Conservation (phyloP, 2,113 vertebrate genomes). For the Microcebus griseorufus region DNA sequence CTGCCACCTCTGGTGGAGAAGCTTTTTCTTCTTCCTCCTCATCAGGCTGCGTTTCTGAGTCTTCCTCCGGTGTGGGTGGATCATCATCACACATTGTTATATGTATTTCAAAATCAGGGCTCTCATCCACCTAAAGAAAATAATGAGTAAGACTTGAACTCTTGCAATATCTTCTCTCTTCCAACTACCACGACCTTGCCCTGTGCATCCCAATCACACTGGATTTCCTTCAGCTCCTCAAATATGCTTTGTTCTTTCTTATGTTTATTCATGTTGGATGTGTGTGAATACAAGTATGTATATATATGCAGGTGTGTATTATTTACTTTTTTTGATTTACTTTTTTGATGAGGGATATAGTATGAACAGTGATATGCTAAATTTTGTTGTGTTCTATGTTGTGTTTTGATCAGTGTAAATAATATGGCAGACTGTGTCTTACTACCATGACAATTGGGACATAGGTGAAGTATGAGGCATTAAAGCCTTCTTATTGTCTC, state of each 20-base stretch:
- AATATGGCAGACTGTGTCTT: too few species aligned
- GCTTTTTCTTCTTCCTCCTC: constrained; percentile 72
- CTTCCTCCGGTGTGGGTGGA: constrained; percentile 68
- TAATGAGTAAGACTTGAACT: neutral
- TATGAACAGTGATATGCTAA: too few species aligned
- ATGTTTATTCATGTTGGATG: neutral
- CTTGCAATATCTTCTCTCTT: neutral
- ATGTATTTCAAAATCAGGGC: constrained; percentile 77
- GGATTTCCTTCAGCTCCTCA: neutral
- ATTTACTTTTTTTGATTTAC: neutral
- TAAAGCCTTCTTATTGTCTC: too few species aligned
- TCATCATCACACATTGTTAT: constrained; percentile 78
- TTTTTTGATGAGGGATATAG: neutral
- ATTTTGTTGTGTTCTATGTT: too few species aligned
- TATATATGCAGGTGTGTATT: rapidly evolving
- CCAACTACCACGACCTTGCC: neutral
- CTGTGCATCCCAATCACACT: neutral
- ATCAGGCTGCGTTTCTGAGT: constrained; percentile 65
- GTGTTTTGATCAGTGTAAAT: too few species aligned
- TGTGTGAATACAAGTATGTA: rapidly evolving
- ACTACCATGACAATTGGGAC: too few species aligned
- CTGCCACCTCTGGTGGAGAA: constrained; percentile 73
- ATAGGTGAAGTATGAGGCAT: too few species aligned
- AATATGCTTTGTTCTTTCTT: neutral
- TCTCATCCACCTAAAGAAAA: constrained; percentile 69